Evolutionary conservation across 2,797 vertebrate species (phyloP), one percentile per base, ranked within the genome.

Genomic region (Eospalax fontanierii): DNA sequence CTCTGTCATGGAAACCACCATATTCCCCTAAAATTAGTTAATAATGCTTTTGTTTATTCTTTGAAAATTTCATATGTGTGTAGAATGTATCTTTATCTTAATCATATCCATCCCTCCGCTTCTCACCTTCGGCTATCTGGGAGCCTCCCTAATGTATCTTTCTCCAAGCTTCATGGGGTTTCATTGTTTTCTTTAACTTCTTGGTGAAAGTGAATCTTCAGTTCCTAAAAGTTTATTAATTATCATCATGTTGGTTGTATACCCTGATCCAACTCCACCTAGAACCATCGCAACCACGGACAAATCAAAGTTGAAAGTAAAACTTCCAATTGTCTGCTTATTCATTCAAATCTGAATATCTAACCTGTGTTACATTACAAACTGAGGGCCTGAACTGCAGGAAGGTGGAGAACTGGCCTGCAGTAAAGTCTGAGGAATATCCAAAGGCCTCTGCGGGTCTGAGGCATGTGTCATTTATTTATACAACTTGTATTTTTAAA

Each of bases 381-480:
- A 16, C 50, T 50, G 0, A 4, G 43, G 61, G 74, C 61, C 63
- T 0, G 54, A 28, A 63, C 4, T 1, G 38, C 19, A 22, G 76
- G 24, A 71, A 93, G 65, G 43, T 30, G 3, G 50, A 89, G 75
- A n/a, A 70, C 66, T 43, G 30, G 35, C 19, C 80, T 38, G 16
- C 16, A 10, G 83, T 84, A 75, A 94, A 87, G 80, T 90, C 84
- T n/a, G 63, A 11, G 61, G 94, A 91, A 96, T 83, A 85, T 94
- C 91, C 74, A 85, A 57, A 81, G 61, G 81, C 86, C 82, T 80
- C 4, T 1, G n/a, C 0, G 14, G 90, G n/a, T 75, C 80, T 84
- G 50, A 80, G 79, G 46, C 84, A 96, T 97, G 96, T 95, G 91
- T 91, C 96, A 57, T 97, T 93, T 97, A 65, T 93, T 97, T 93